Conservation (phyloP, 53 echinoderm and acorn worm genomes). For the Crossaster papposus region DNA sequence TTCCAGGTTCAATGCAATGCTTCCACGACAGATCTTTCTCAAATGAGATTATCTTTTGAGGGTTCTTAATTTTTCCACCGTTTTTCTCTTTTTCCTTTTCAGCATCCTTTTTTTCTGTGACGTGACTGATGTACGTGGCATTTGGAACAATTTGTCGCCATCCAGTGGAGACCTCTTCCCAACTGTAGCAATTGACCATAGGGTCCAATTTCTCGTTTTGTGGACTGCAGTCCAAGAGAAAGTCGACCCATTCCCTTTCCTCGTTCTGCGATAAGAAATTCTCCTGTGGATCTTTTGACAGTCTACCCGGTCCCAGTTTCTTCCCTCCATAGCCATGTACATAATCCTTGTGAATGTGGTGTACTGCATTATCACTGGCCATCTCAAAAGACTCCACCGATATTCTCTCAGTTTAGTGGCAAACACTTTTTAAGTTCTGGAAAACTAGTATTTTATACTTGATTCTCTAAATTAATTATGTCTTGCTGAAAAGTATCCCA, state of each 20-base stretch:
- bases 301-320: not conserved
- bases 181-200: slow-evolving; percentile 47
- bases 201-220: slow-evolving; percentile 45
- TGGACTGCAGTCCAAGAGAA: slow-evolving; percentile 54
- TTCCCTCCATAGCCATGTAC: not conserved
- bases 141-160: slow-evolving; percentile 77
- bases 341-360: not conserved
- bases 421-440: not conserved
- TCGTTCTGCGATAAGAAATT: slow-evolving; percentile 55
- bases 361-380: not conserved
- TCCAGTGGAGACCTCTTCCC: slow-evolving; percentile 85
- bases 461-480: too few relatives aligned
- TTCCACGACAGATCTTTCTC: slow-evolving; percentile 75
- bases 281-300: not conserved
- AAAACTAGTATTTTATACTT: not conserved
- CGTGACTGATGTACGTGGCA: slow-evolving; percentile 71
- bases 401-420: not conserved
- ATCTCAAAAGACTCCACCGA: not conserved
- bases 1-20: slow-evolving; percentile 80
- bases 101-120: slow-evolving; percentile 46
- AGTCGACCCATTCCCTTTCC: slow-evolving; percentile 64
- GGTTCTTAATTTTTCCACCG: slow-evolving; percentile 7
- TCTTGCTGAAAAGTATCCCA: too few relatives aligned
- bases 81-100: slow-evolving; percentile 69
- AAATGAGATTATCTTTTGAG: slow-evolving; percentile 13